Base-by-base conservation (phyloP, 2,113 vertebrate genomes). In the Pyrgilauda ruficollis region DNA sequence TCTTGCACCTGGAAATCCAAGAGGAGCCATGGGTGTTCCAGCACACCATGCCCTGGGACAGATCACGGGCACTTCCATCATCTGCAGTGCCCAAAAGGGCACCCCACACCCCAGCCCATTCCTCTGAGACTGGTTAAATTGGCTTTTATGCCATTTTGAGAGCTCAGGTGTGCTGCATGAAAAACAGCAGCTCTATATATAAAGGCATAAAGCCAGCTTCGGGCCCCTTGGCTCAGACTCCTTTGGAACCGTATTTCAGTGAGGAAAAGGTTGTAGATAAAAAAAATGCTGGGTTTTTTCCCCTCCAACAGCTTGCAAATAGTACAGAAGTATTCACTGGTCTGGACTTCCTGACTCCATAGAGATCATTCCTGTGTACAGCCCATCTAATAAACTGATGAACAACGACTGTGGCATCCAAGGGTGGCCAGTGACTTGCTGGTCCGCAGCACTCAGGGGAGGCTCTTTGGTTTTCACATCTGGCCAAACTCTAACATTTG, bases 401-500 rank as follows among this genome's bases (percentile, higher is more conserved):
- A 94, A 62, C 75, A 92, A 77, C 35, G 53, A 35, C 50, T 80
- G 63, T 77, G 68, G 70, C 75, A 89, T 96, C 47, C 1, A 14
- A 83, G 89, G 70, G 93, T 83, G 75, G 58, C 67, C 3, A 10
- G 67, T 69, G 63, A 77, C 81, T 89, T 66, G 69, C 33, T 62
- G 59, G n/a, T 91, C 41, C 2, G 1, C 33, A 55, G 58, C 62
- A 37, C 84, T 87, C 64, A 41, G 8, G 50, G 55, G 50, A 82
- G 4, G 3, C 5, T 59, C 44, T 89, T 89, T 41, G 31, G 19
- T 78, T 90, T 94, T 70, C 80, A 83, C 70, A 91, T 93, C 89
- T 94, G 89, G 53, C 55, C 78, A 96, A 95, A 84, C 39, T 73
- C 81, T 83, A 90, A 66, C 31, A 76, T 50, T 94, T 74, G n/a